A percentile compares a stretch with the other conserved stretches of the same genome.
Conservation (phyloP, 2,797 vertebrate species). For the Emydoidea blandingii region DNA sequence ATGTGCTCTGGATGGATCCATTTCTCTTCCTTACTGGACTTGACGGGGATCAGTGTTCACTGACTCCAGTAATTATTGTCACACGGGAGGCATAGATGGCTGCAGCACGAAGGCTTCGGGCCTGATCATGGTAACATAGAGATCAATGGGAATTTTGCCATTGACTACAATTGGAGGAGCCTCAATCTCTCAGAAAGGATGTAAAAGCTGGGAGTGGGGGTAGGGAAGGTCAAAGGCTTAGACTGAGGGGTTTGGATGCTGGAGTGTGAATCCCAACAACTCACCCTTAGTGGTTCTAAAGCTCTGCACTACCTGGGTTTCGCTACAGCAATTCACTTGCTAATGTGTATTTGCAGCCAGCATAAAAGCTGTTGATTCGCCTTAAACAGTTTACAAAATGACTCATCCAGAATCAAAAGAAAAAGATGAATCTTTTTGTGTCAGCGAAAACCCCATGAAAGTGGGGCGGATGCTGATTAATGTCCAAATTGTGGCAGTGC, state of each 20-base stretch:
- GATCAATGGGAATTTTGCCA: neutral
- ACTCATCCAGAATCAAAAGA: neutral
- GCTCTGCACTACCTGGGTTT: neutral
- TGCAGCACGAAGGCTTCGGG: neutral
- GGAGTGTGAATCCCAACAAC: neutral
- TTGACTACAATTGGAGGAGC: neutral
- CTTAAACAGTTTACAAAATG: neutral
- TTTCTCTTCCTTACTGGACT: neutral
- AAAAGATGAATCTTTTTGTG: neutral
- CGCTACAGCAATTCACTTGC: neutral
- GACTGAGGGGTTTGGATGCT: neutral
- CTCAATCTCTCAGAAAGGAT: neutral
- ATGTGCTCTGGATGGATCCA: rapidly evolving
- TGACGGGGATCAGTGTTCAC: neutral
- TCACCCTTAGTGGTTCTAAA: neutral
- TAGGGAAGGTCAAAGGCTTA: neutral
- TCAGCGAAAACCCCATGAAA: neutral
- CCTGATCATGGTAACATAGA: neutral
- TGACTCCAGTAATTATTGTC: neutral
- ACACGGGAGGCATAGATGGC: neutral
- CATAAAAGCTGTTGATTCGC: neutral
- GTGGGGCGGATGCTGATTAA: neutral
- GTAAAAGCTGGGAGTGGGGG: neutral
- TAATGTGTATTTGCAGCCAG: neutral
- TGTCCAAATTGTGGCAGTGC: neutral